Evolutionary conservation across 2,888 invertebrate species (phyloP).

Genomic region (Digitonthophagus gazella): DNA sequence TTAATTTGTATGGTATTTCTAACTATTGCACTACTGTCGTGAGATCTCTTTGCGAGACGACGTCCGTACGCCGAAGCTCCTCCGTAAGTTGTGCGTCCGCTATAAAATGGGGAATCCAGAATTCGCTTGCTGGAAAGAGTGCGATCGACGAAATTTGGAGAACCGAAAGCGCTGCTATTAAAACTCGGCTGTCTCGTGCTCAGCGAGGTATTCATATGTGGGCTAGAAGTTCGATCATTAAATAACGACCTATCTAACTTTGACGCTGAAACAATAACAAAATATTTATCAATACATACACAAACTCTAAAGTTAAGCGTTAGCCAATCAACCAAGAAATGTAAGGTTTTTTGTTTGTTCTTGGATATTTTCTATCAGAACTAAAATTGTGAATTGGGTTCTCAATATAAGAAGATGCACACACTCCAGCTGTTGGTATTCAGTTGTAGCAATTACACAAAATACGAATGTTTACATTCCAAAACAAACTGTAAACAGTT

Average conservation of each 20-base stretch:
- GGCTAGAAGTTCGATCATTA: conserved; percentile 35
- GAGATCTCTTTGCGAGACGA: conserved; percentile 33
- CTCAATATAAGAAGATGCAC: no score
- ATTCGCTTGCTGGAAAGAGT: conserved; percentile 51
- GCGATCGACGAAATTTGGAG: conserved; percentile 49
- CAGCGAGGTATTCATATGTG: conserved; percentile 44
- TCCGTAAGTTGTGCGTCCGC: conserved; percentile 72
- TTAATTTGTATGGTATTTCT: conserved; percentile 52
- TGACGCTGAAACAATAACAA: conserved; percentile 43
- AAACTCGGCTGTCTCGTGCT: conserved; percentile 55
- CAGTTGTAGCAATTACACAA: no score
- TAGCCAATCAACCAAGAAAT: no score
- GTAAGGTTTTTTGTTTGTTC: no score
- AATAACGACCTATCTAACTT: conserved; percentile 27
- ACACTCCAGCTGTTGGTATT: no score
- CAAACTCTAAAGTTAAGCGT: no score
- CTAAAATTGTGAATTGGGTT: no score
- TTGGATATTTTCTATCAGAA: no score
- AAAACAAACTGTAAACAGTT: no score
- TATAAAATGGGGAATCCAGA: conserved; percentile 70
- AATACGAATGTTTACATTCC: no score
- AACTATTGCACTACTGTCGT: conserved; percentile 27
- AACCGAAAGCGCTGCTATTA: conserved; percentile 48
- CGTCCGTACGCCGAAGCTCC: conserved; percentile 64
- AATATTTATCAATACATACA: neutral